Evolutionary conservation across 2,797 vertebrate species (phyloP).

Genomic region (Oryzias sinensis): DNA sequence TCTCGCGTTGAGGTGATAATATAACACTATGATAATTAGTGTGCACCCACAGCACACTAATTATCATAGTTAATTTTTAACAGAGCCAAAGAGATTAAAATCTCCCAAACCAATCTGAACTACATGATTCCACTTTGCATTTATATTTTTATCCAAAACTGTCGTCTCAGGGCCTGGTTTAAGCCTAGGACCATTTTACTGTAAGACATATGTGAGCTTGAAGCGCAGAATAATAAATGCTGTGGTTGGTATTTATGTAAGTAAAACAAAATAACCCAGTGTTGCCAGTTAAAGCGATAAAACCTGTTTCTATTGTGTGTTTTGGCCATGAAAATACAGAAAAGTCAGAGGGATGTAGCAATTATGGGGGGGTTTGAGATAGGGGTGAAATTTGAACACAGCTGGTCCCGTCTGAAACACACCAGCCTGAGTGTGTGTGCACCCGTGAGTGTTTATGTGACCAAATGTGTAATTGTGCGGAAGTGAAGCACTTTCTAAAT

Average conservation of each 20-base stretch:
- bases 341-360: constrained; percentile 58
- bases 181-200: constrained; percentile 39
- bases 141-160: constrained; percentile 40
- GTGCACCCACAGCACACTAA: too few species aligned
- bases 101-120: constrained; percentile 3
- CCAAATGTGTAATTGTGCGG: constrained; percentile 40
- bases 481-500: constrained; percentile 70
- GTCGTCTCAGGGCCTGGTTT: constrained; percentile 41
- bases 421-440: constrained; percentile 17
- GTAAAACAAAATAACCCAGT: constrained; percentile 51
- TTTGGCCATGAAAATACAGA: constrained; percentile 62
- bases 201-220: constrained; percentile 44
- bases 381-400: constrained; percentile 69
- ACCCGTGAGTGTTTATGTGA: constrained; percentile 29
- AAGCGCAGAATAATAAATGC: constrained; percentile 60
- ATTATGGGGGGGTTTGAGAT: constrained; percentile 69
- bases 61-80: not conserved
- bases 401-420: constrained; percentile 51
- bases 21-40: too few species aligned
- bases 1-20: too few species aligned
- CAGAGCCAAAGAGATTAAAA: too few species aligned
- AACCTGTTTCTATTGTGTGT: constrained; percentile 68
- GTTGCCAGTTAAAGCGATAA: constrained; percentile 64
- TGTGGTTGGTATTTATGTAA: constrained; percentile 51
- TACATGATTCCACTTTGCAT: constrained; percentile 32